phyloP scores from a whole-genome alignment of 2,797 vertebrate genomes.

The Pseudomugil tenellus region DNA sequence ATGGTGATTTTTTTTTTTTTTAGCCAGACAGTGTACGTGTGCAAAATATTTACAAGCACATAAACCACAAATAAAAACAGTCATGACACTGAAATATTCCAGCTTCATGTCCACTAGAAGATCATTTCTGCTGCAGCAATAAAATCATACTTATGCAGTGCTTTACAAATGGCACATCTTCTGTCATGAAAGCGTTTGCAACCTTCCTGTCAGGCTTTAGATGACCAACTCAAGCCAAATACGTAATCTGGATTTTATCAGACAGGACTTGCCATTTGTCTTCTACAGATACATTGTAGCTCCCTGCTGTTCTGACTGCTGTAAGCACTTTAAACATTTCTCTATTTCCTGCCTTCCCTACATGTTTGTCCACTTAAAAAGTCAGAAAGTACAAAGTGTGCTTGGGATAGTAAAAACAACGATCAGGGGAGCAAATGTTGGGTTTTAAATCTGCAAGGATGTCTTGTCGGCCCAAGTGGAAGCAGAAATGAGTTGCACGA shows the following conservation, averaged over 20 bases:
- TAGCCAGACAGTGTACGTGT: too few relatives aligned
- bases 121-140: too few relatives aligned
- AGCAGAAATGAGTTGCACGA: constrained; percentile 38
- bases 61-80: too few relatives aligned
- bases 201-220: too few relatives aligned
- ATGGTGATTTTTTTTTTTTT: too few relatives aligned
- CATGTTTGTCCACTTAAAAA: not conserved
- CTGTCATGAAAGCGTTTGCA: too few relatives aligned
- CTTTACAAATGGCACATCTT: too few relatives aligned
- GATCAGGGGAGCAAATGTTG: constrained; percentile 4
- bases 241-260: not conserved
- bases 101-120: too few relatives aligned
- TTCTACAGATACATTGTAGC: not conserved
- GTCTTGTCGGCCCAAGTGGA: constrained; percentile 23
- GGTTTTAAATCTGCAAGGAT: constrained; percentile 19
- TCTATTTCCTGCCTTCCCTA: not conserved
- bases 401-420: not conserved
- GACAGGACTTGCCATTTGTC: not conserved
- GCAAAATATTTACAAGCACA: too few relatives aligned
- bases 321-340: not conserved
- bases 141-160: too few relatives aligned
- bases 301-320: not conserved
- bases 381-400: not conserved
- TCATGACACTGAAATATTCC: too few relatives aligned
- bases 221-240: not conserved